Percentiles rank a stretch among this genome's conserved stretches.
These are phyloP conservation scores for Stegophylla sp. DNA, from an alignment of 2,888 invertebrate species.

Conservation along the genomic window DNA sequence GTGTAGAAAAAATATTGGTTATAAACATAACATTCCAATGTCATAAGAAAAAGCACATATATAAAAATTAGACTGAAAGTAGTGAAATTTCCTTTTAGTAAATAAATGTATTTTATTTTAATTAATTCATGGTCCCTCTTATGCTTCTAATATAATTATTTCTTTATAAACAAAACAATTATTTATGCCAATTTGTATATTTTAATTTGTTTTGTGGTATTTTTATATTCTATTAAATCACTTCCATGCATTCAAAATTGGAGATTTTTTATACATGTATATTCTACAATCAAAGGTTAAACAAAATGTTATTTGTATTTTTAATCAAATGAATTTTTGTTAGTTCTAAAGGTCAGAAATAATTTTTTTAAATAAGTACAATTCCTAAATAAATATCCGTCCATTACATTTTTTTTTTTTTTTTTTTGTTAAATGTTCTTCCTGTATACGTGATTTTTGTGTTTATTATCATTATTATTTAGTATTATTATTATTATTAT, in stretches of 20 bases:
- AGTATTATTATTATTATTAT: slow-evolving; percentile 20
- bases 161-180: slow-evolving; percentile 8
- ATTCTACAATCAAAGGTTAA: not conserved
- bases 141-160: slow-evolving; percentile 7
- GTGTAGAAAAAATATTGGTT: not conserved
- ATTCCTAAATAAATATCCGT: slow-evolving; percentile 38
- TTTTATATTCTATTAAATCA: not conserved
- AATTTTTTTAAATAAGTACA: slow-evolving; percentile 17
- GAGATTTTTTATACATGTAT: slow-evolving; percentile 1
- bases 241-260: not conserved
- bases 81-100: slow-evolving; percentile 21
- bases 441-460: slow-evolving; percentile 34
- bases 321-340: not conserved
- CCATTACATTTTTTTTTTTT: slow-evolving; percentile 31
- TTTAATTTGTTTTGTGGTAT: slow-evolving; percentile 22
- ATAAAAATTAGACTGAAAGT: slow-evolving; percentile 38
- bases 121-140: not conserved
- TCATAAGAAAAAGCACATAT: not conserved
- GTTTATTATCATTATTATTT: slow-evolving; percentile 36
- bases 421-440: slow-evolving; percentile 27
- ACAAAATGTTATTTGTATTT: not conserved
- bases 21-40: slow-evolving; percentile 39
- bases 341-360: not conserved
- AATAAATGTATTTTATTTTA: not conserved
- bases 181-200: slow-evolving; percentile 22